A percentile compares a stretch with the other conserved stretches of the same genome.
phyloP scores from a whole-genome alignment of 2,113 vertebrate genomes.

The Corythoichthys haematopterus region DNA sequence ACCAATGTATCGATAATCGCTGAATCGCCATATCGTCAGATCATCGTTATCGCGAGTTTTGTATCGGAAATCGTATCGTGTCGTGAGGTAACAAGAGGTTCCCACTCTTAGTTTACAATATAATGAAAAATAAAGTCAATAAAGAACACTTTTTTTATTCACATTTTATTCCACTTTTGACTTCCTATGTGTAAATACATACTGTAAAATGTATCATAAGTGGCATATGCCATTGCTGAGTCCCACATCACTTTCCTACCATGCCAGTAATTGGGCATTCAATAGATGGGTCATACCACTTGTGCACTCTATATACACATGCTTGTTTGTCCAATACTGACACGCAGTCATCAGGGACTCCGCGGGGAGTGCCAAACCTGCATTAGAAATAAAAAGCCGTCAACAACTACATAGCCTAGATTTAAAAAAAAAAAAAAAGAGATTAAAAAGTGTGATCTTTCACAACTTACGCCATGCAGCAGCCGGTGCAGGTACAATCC shows the following conservation, averaged over 20 bases:
- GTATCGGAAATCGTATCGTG: too few species aligned
- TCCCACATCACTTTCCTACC: conserved; percentile 40
- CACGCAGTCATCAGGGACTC: conserved; percentile 24
- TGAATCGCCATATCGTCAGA: too few species aligned
- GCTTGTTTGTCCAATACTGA: conserved; percentile 29
- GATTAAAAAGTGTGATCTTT: neutral
- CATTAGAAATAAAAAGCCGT: neutral
- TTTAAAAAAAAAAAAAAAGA: neutral
- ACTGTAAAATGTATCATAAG: too few species aligned
- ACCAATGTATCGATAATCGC: too few species aligned
- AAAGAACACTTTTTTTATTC: too few species aligned
- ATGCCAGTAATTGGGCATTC: neutral
- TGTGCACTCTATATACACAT: conserved; percentile 52
- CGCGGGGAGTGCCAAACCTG: conserved; percentile 9
- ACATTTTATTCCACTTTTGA: too few species aligned
- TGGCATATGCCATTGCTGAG: neutral
- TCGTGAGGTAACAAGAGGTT: too few species aligned
- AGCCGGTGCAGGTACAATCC: conserved; percentile 19
- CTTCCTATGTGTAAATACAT: too few species aligned
- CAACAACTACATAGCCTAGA: neutral
- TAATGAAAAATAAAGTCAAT: too few species aligned
- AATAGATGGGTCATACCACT: conserved; percentile 26
- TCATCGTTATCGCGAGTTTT: too few species aligned
- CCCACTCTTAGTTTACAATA: too few species aligned
- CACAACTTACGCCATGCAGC: conserved; percentile 36